phyloP scores from a whole-genome alignment of 1,140 invertebrate species.

The Papilio polytes region DNA sequence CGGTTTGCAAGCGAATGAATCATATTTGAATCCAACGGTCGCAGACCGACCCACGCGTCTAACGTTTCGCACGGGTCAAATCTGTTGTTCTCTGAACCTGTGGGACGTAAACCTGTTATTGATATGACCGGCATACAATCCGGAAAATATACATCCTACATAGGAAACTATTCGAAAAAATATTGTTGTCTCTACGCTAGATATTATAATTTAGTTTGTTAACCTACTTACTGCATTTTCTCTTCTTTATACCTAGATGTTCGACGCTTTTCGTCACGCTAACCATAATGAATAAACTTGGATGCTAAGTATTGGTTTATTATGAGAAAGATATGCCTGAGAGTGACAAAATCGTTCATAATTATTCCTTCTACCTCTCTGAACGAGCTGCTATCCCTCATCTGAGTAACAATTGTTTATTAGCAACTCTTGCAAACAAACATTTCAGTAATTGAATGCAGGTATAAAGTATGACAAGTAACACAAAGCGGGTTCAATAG shows the following conservation, averaged over 20 bases:
- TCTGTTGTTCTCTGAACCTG: slow-evolving; percentile 29
- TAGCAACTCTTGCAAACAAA: background rate
- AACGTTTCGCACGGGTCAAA: slow-evolving; percentile 35
- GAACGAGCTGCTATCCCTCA: background rate
- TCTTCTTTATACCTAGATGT: too few relatives aligned
- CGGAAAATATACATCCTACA: background rate
- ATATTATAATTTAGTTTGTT: background rate
- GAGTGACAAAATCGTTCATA: background rate
- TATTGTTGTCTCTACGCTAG: background rate
- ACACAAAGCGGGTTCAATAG: slow-evolving; percentile 32
- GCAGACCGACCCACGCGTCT: slow-evolving; percentile 42
- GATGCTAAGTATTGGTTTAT: too few relatives aligned
- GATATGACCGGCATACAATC: background rate
- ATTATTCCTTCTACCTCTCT: background rate
- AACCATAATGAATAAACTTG: too few relatives aligned
- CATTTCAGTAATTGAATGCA: slow-evolving; percentile 22
- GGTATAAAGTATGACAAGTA: slow-evolving; percentile 15
- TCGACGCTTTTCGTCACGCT: too few relatives aligned
- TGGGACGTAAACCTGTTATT: slow-evolving; percentile 28
- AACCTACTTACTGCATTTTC: too few relatives aligned
- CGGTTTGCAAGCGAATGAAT: slow-evolving; percentile 43
- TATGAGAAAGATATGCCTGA: too few relatives aligned
- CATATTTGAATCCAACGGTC: slow-evolving; percentile 39
- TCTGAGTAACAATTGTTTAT: too few relatives aligned
- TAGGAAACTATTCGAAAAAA: background rate